phyloP scores from a whole-genome alignment of 2,888 invertebrate genomes.

The Smittia sp. region DNA sequence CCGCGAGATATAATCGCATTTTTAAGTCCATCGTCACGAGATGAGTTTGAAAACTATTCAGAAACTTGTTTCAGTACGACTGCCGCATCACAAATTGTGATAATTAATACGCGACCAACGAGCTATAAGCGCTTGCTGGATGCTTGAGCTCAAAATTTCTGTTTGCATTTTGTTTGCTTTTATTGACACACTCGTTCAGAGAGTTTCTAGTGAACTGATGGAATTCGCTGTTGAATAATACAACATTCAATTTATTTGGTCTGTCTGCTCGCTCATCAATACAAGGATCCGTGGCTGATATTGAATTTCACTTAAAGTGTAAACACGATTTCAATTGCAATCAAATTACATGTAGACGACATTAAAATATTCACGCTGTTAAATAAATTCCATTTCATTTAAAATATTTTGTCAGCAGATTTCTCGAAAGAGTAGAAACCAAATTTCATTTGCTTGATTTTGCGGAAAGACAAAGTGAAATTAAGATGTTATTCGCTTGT shows the following conservation, averaged over 20 bases:
- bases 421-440: background rate
- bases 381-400: no score
- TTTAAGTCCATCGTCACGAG: background rate
- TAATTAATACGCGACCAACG: slow-evolving; percentile 15
- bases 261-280: no score
- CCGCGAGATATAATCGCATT: background rate
- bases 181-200: background rate
- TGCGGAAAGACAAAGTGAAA: background rate
- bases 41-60: background rate
- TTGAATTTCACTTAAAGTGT: background rate
- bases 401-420: no score
- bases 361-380: no score
- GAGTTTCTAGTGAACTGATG: background rate
- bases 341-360: no score
- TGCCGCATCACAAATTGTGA: slow-evolving; percentile 17
- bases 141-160: slow-evolving; percentile 9
- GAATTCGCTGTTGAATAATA: no score
- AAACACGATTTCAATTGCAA: no score
- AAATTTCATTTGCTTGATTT: background rate
- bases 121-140: background rate
- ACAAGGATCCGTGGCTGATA: background rate
- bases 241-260: no score
- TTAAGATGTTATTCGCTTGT: no score
- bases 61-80: background rate
- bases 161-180: background rate